A percentile compares a stretch with the other conserved stretches of the same genome.
These are phyloP conservation scores for Aptenodytes forsteri DNA, from an alignment of 2,113 vertebrate species.

Conservation along the genomic window DNA sequence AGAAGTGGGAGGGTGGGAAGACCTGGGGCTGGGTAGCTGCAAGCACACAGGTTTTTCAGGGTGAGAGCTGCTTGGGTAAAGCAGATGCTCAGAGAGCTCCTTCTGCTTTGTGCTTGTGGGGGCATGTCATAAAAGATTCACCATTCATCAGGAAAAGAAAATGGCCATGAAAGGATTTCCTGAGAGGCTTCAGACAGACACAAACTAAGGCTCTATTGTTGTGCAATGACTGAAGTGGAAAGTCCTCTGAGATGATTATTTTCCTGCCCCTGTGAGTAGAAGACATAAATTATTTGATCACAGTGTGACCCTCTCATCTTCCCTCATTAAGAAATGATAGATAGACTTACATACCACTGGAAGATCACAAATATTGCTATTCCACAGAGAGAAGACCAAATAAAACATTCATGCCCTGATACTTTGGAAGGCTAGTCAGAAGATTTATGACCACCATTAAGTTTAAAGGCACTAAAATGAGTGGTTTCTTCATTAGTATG, in stretches of 20 bases:
- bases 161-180: not conserved
- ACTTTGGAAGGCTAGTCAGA: not conserved
- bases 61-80: not conserved
- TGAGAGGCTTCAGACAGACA: not conserved
- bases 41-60: not conserved
- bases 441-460: not conserved
- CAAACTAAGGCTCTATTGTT: not conserved
- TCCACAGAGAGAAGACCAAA: conserved; percentile 2
- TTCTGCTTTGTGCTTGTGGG: not conserved
- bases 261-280: not conserved
- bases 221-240: not conserved
- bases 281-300: conserved; percentile 21
- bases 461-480: not conserved
- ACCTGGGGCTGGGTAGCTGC: not conserved
- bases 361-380: not conserved
- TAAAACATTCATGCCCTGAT: not conserved
- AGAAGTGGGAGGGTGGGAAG: not conserved
- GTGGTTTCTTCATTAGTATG: not conserved
- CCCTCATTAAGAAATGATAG: conserved; percentile 13
- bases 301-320: not conserved
- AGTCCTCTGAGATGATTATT: not conserved
- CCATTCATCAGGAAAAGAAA: not conserved
- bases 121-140: not conserved
- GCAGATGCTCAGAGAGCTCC: not conserved
- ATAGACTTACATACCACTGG: not conserved